Percentiles rank a stretch among this genome's conserved stretches.
Conservation (phyloP, 2,888 invertebrate genomes). For the Teleiodes luculella region DNA sequence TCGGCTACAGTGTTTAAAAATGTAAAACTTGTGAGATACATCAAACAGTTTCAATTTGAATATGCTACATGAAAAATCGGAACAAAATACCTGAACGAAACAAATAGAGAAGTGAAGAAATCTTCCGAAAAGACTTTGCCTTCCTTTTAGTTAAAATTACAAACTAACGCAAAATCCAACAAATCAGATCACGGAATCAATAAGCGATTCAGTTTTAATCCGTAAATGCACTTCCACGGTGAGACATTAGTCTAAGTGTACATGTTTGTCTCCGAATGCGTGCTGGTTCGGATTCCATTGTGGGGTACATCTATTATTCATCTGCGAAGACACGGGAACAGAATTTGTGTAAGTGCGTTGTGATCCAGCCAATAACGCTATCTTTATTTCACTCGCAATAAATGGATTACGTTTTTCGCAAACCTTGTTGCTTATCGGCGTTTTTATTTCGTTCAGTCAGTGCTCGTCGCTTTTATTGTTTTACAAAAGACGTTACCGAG, state of each 20-base stretch:
- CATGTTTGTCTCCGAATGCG: slow-evolving; percentile 19
- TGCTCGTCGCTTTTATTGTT: slow-evolving; percentile 33
- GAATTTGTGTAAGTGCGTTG: slow-evolving; percentile 76
- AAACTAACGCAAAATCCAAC: too few species aligned
- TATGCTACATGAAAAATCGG: too few species aligned
- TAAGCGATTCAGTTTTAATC: slow-evolving; percentile 10
- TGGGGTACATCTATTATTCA: slow-evolving; percentile 71
- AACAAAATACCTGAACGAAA: slow-evolving; percentile 40
- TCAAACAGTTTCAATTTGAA: too few species aligned
- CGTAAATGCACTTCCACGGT: background rate
- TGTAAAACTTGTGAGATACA: too few species aligned
- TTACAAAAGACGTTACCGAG: slow-evolving; percentile 25
- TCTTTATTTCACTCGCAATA: slow-evolving; percentile 73
- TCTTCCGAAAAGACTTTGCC: background rate
- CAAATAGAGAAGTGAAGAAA: slow-evolving; percentile 1
- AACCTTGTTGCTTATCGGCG: slow-evolving; percentile 55
- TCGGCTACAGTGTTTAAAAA: slow-evolving; percentile 39
- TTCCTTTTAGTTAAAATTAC: background rate
- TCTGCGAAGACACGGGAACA: slow-evolving; percentile 68
- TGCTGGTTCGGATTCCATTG: slow-evolving; percentile 46
- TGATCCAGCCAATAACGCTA: slow-evolving; percentile 71
- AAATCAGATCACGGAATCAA: background rate
- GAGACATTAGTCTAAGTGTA: slow-evolving; percentile 2
- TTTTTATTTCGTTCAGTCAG: slow-evolving; percentile 47
- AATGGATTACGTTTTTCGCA: slow-evolving; percentile 68